Evolutionary conservation across 2,888 invertebrate genomes (phyloP).

Genomic region (Lasioglossum villosulum): DNA sequence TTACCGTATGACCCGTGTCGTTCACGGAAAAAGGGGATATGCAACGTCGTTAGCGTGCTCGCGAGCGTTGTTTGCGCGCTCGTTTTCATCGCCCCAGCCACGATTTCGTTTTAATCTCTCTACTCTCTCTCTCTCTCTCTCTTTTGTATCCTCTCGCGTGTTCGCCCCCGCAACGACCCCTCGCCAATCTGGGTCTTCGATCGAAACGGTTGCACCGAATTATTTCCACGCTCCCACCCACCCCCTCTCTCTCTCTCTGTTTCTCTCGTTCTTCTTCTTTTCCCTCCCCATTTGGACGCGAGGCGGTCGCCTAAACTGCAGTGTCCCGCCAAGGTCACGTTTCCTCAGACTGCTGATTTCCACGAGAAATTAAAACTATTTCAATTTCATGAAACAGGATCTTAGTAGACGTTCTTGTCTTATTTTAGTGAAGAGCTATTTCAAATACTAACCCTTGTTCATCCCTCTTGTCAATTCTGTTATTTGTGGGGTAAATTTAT

Average conservation of each 20-base stretch:
- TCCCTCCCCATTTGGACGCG: background rate
- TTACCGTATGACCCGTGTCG: constrained; percentile 32
- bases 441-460: too few relatives aligned
- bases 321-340: background rate
- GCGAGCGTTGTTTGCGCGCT: constrained; percentile 28
- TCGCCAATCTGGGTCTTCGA: constrained; percentile 1
- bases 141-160: background rate
- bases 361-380: background rate
- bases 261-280: too few relatives aligned
- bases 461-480: too few relatives aligned
- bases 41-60: constrained; percentile 36
- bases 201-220: background rate
- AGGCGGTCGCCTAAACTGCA: background rate
- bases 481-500: too few relatives aligned
- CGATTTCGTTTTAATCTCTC: constrained; percentile 7
- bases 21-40: constrained; percentile 23
- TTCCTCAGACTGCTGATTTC: too few relatives aligned
- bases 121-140: background rate
- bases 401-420: background rate
- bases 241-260: background rate
- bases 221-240: background rate
- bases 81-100: constrained; percentile 16
- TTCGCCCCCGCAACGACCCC: background rate
- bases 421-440: background rate
- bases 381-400: background rate